Conservation (phyloP, 2,113 vertebrate genomes). For the Eolophus roseicapilla region DNA sequence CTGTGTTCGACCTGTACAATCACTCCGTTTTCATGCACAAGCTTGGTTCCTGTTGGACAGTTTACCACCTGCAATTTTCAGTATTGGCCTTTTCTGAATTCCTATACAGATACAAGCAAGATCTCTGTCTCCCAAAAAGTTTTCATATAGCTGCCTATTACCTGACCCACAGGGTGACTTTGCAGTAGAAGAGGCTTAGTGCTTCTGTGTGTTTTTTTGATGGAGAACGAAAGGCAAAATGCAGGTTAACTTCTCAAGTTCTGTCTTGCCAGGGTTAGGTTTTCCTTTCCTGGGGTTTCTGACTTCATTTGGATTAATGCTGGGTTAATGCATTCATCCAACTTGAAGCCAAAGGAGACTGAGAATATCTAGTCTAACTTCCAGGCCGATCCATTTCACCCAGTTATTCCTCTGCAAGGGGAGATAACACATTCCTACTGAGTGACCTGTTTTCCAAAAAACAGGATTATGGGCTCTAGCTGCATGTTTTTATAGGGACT, state of each 20-base stretch:
- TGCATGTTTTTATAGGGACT: not conserved
- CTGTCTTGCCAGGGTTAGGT: not conserved
- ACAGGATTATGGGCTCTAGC: not conserved
- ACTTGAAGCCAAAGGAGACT: not conserved
- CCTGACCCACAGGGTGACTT: not conserved
- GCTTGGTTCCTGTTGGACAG: not conserved
- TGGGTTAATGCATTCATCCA: not conserved
- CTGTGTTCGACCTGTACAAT: rapidly evolving
- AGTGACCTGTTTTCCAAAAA: not conserved
- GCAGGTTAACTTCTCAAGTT: not conserved
- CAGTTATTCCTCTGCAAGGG: not conserved
- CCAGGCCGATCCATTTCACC: not conserved
- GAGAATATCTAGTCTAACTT: not conserved
- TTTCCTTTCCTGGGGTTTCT: not conserved
- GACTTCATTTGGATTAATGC: not conserved
- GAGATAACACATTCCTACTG: not conserved
- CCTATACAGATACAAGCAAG: not conserved
- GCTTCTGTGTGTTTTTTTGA: not conserved
- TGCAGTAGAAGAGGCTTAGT: not conserved
- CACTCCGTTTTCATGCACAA: not conserved
- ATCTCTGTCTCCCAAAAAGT: not conserved
- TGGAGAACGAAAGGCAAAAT: not conserved
- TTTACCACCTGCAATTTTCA: not conserved
- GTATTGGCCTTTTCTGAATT: not conserved
- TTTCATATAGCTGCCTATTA: not conserved